Evolutionary conservation across 2,113 vertebrate genomes (phyloP).

Genomic region (Peromyscus maniculatus): DNA sequence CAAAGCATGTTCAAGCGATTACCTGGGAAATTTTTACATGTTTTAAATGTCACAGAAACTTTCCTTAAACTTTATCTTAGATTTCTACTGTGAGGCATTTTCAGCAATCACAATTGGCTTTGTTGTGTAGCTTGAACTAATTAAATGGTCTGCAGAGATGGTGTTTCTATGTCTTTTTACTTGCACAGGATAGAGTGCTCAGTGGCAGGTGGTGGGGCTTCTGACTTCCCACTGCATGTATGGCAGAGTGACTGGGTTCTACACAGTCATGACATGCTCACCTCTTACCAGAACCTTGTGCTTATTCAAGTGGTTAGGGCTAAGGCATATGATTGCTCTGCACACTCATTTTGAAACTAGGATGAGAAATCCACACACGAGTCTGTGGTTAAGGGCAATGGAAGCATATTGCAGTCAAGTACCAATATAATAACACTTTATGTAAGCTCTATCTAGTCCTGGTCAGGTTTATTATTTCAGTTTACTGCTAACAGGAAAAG

Average conservation of each 20-base stretch:
- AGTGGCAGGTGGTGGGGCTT: background rate
- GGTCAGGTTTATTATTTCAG: background rate
- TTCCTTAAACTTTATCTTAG: constrained; percentile 48
- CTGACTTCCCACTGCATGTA: background rate
- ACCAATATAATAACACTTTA: background rate
- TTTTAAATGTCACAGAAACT: constrained; percentile 70
- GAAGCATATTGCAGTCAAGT: background rate
- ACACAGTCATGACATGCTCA: fast-evolving
- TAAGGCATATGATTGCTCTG: background rate
- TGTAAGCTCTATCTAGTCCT: background rate
- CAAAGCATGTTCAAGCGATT: background rate
- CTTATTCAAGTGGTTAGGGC: background rate
- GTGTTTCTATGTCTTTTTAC: background rate
- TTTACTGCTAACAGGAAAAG: background rate
- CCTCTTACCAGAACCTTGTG: background rate
- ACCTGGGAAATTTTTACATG: constrained; percentile 46
- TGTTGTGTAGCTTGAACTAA: constrained; percentile 49
- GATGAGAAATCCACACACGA: background rate
- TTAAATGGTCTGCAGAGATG: background rate
- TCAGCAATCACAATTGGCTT: background rate
- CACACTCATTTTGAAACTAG: background rate
- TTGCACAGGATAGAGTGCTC: background rate
- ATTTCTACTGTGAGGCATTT: constrained; percentile 24
- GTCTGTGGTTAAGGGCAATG: background rate
- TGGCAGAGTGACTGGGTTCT: background rate